Conservation (phyloP, 92 coral and sea anemone species). For the Siderastrea siderea region DNA sequence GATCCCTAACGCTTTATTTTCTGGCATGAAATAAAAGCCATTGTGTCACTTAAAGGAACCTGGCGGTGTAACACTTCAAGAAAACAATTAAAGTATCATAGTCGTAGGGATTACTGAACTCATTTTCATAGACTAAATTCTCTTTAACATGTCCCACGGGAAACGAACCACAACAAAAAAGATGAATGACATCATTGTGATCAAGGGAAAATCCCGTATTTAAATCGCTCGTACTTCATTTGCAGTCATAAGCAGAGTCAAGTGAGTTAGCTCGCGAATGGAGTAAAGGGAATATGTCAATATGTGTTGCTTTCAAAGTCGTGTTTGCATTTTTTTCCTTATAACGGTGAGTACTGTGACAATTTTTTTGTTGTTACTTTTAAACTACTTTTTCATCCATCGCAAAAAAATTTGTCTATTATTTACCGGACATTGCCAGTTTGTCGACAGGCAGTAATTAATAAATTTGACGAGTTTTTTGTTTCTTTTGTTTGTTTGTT, state of each 20-base stretch:
- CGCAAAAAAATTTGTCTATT: neutral
- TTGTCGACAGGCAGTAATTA: too few species aligned
- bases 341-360: conserved; percentile 22
- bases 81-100: too few species aligned
- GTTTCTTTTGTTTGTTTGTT: too few species aligned
- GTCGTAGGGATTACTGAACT: too few species aligned
- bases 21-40: too few species aligned
- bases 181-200: conserved; percentile 22
- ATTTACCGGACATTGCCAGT: too few species aligned
- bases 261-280: neutral
- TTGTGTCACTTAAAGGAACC: too few species aligned
- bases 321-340: conserved; percentile 6
- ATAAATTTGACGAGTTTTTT: neutral
- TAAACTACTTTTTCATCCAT: neutral
- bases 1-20: too few species aligned
- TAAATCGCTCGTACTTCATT: conserved; percentile 19
- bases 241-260: conserved; percentile 19
- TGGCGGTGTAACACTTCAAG: neutral
- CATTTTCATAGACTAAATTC: too few species aligned
- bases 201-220: conserved; percentile 25
- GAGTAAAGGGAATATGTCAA: neutral
- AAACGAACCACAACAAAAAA: conserved; percentile 6
- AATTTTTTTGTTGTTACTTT: neutral
- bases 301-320: neutral
- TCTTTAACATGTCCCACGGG: neutral